Percentiles rank a stretch among this genome's conserved stretches.
Evolutionary conservation across 2,113 vertebrate genomes (phyloP).

Genomic region (Scartelaos histophorus): DNA sequence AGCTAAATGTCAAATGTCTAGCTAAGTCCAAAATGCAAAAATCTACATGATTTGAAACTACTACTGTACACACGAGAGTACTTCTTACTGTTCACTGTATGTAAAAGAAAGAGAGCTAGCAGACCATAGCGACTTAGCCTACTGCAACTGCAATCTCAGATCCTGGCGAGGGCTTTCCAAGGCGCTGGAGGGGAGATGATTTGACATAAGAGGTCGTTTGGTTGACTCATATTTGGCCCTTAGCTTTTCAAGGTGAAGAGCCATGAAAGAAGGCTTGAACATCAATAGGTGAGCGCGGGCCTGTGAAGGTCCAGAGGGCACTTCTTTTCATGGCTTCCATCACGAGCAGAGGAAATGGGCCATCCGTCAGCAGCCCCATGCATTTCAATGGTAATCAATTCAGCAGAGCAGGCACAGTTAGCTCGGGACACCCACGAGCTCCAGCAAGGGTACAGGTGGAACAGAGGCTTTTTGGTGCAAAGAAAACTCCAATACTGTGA

Average conservation of each 20-base stretch:
- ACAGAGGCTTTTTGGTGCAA: not conserved
- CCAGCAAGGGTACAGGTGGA: not conserved
- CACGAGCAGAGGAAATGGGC: slow-evolving; percentile 49
- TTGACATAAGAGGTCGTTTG: slow-evolving; percentile 69
- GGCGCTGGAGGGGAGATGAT: slow-evolving; percentile 56
- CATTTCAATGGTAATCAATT: slow-evolving; percentile 76
- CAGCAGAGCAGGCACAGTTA: slow-evolving; percentile 50
- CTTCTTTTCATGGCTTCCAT: slow-evolving; percentile 55
- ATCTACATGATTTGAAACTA: not conserved
- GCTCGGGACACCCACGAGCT: not conserved
- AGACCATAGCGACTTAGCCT: slow-evolving; percentile 8
- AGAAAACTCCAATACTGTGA: not conserved
- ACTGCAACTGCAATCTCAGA: slow-evolving; percentile 20
- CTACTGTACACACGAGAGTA: not conserved
- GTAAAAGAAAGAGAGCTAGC: slow-evolving; percentile 12
- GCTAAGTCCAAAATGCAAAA: too few species aligned
- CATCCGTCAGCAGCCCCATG: slow-evolving; percentile 50
- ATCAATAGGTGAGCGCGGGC: slow-evolving; percentile 60
- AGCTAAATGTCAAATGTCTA: too few species aligned
- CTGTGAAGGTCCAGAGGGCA: slow-evolving; percentile 51
- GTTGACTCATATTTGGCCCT: slow-evolving; percentile 65
- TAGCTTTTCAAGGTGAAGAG: slow-evolving; percentile 65
- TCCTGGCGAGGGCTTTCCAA: slow-evolving; percentile 40
- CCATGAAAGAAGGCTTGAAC: slow-evolving; percentile 68
- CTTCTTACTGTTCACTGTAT: not conserved